Conservation (phyloP, 2,888 invertebrate genomes). For the Hylaea fasciaria region DNA sequence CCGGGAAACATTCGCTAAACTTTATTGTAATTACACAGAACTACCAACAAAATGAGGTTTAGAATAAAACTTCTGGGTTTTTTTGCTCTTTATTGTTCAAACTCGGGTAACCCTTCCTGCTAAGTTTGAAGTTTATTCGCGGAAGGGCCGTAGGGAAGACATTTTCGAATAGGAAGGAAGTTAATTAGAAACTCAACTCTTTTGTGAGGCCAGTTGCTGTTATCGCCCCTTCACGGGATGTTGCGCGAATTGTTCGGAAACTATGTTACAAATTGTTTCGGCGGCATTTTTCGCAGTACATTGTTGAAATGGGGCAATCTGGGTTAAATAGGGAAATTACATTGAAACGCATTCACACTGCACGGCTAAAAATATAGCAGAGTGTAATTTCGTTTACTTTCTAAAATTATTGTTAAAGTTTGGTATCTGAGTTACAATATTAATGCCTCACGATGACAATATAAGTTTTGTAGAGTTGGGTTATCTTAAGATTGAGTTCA, state of each 20-base stretch:
- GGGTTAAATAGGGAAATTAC: not conserved
- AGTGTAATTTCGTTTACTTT: too few relatives aligned
- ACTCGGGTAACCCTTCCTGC: constrained; percentile 28
- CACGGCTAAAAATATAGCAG: too few relatives aligned
- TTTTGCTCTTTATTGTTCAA: constrained; percentile 42
- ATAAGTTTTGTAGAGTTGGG: too few relatives aligned
- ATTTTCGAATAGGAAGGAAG: constrained; percentile 38
- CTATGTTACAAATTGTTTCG: constrained; percentile 27
- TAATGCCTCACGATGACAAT: too few relatives aligned
- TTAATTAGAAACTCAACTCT: constrained; percentile 44
- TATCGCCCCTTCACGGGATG: constrained; percentile 23
- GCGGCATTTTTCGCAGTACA: constrained; percentile 7
- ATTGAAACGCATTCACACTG: constrained; percentile 1
- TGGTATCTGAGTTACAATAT: too few relatives aligned
- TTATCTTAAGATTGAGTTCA: too few relatives aligned
- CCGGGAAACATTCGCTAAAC: constrained; percentile 38
- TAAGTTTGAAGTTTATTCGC: constrained; percentile 24
- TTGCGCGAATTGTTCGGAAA: constrained; percentile 26
- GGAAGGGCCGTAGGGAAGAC: constrained; percentile 32
- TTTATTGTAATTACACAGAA: constrained; percentile 40
- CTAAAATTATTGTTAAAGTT: too few relatives aligned
- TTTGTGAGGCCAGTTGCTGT: constrained; percentile 33
- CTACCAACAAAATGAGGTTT: constrained; percentile 37
- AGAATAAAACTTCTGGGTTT: constrained; percentile 29
- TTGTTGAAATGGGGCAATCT: constrained; percentile 1